These are phyloP conservation scores for Brachionus asplanchnoidis DNA, from an alignment of 1,140 invertebrate species.

Conservation along the genomic window DNA sequence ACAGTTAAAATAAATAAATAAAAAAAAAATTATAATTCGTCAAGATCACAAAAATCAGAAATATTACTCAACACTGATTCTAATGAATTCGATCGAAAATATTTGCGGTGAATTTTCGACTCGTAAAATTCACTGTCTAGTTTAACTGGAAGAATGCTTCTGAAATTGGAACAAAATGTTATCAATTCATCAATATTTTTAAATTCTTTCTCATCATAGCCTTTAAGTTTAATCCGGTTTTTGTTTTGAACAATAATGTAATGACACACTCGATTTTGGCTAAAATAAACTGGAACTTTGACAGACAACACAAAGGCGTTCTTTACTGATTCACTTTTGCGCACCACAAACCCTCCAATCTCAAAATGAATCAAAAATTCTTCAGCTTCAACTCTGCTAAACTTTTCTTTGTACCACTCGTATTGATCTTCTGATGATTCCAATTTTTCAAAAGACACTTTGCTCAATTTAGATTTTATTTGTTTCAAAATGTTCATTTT, in stretches of 20 bases:
- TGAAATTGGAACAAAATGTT: background rate
- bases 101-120: background rate
- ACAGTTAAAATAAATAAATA: background rate
- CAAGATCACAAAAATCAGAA: background rate
- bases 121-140: background rate
- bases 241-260: background rate
- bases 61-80: background rate
- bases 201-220: background rate
- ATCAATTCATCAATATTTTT: background rate
- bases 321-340: constrained; percentile 6
- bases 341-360: background rate
- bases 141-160: constrained; percentile 4
- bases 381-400: constrained; percentile 13
- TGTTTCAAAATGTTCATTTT: background rate
- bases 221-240: background rate
- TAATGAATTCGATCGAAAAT: background rate
- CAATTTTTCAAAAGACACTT: background rate
- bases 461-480: background rate
- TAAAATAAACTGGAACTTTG: constrained; percentile 19
- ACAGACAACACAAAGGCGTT: constrained; percentile 1
- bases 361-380: background rate
- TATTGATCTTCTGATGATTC: background rate
- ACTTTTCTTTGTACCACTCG: constrained; percentile 4
- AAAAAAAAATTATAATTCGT: background rate
- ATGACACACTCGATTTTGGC: background rate